phyloP scores from a whole-genome alignment of 2,888 invertebrate genomes.

The Ochlodes sylvanus region DNA sequence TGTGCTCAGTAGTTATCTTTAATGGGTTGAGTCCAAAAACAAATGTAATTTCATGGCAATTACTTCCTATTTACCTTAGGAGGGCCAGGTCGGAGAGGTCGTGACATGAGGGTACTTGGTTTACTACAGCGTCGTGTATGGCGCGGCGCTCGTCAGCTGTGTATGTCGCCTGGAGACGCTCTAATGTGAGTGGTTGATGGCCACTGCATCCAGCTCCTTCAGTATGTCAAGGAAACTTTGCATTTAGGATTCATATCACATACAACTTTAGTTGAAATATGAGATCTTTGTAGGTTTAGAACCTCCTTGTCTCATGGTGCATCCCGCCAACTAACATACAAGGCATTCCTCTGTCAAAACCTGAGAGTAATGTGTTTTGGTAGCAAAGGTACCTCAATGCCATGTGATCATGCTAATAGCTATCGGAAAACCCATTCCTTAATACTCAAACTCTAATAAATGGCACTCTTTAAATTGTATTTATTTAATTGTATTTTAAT shows the following conservation, averaged over 20 bases:
- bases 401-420: no score
- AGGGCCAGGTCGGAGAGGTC: slow-evolving; percentile 64
- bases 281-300: background rate
- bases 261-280: background rate
- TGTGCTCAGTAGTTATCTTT: no score
- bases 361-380: no score
- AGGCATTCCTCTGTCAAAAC: no score
- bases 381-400: no score
- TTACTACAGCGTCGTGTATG: slow-evolving; percentile 81
- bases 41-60: slow-evolving; percentile 15
- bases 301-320: no score
- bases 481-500: no score
- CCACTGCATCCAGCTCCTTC: slow-evolving; percentile 59
- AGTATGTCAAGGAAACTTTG: slow-evolving; percentile 53
- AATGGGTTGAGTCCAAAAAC: no score
- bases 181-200: slow-evolving; percentile 60
- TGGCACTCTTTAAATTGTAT: no score
- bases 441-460: no score
- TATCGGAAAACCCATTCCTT: no score
- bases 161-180: slow-evolving; percentile 70
- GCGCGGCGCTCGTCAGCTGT: slow-evolving; percentile 84
- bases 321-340: no score
- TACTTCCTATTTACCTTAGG: slow-evolving; percentile 54
- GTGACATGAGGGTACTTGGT: slow-evolving; percentile 62
- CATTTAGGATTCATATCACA: background rate